Conservation (phyloP, 2,888 invertebrate species). For the Caenorhabditis plicata region DNA sequence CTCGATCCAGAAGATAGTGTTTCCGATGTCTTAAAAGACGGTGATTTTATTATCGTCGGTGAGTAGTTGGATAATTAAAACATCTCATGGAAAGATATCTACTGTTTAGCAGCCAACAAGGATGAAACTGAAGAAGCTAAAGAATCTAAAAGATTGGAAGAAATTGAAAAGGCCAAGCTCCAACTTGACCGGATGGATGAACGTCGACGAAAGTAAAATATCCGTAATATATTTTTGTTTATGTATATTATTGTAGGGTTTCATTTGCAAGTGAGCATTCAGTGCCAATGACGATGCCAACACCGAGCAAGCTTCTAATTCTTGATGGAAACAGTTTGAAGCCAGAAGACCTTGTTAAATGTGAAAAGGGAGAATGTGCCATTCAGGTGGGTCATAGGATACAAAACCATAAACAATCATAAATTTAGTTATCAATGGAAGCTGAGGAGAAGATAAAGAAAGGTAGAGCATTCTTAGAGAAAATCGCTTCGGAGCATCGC, state of each 20-base stretch:
- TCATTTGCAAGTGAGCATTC: constrained; percentile 25
- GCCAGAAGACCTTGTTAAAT: constrained; percentile 71
- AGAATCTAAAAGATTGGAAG: constrained; percentile 34
- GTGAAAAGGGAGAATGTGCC: constrained; percentile 71
- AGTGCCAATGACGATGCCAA: constrained; percentile 11
- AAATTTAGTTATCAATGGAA: constrained; percentile 71
- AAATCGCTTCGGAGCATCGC: constrained; percentile 72
- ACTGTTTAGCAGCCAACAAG: constrained; percentile 15
- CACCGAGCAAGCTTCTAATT: constrained; percentile 68
- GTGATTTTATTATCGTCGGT: constrained; percentile 73
- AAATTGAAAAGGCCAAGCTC: constrained; percentile 19
- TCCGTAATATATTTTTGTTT: neutral
- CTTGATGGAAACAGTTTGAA: constrained; percentile 70
- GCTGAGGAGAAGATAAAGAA: constrained; percentile 70
- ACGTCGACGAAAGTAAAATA: constrained; percentile 16
- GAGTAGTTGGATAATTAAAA: constrained; percentile 53
- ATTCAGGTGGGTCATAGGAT: too few relatives aligned
- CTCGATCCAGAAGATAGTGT: constrained; percentile 71
- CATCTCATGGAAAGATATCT: neutral
- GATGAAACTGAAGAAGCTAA: constrained; percentile 44
- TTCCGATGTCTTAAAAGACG: constrained; percentile 71
- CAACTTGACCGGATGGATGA: constrained; percentile 23
- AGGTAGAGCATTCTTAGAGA: constrained; percentile 71
- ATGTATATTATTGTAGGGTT: constrained; percentile 9
- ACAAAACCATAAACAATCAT: too few relatives aligned